Base-by-base conservation (phyloP, 2,797 vertebrate species). In the Phrynocephalus guinanensis region DNA sequence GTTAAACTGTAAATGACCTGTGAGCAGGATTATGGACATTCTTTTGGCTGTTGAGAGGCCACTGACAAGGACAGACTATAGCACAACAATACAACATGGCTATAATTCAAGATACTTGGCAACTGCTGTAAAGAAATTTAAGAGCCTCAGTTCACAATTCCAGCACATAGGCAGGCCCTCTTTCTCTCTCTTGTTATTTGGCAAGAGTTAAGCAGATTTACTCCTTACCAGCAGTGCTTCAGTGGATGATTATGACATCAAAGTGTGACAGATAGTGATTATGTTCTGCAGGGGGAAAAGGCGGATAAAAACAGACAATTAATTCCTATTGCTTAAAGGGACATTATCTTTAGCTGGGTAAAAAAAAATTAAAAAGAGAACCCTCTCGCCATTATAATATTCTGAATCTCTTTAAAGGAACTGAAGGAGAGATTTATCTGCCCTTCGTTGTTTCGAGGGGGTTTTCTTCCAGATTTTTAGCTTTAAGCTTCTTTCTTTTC, bases 171-270 rank as follows among this genome's bases (percentile, higher is more conserved):
- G 24, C n/a, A 68, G 20, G 24, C 50, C 3, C 0, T 8, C n/a
- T 56, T 11, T n/a, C n/a, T 20, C 30, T 44, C 63, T n/a, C 20
- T 2, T 38, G 10, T 56, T 30, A 18, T 79, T 90, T 60, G 87
- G 82, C 87, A 84, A 93, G 90, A 0, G 44, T 94, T 97, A 96
- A 97, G 95, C 85, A 96, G 96, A 96, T 96, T 97, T 96, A 92
- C 94, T 95, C 90, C 91, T 95, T 92, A 95, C 93, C 88, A 90
- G 93, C 90, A 93, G 91, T 92, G 93, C 90, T 95, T 96, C 93
- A 92, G 91, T 79, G 77, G 93, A 95, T 96, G 95, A 97, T 97
- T 97, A 96, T 96, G 96, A 97, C 97, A 97, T 96, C 96, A 96
- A 97, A 97, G 96, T 93, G 95, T 96, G 95, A 96, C 95, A 96